phyloP scores from a whole-genome alignment of 2,888 invertebrate species.

The Heliconius ethilla region DNA sequence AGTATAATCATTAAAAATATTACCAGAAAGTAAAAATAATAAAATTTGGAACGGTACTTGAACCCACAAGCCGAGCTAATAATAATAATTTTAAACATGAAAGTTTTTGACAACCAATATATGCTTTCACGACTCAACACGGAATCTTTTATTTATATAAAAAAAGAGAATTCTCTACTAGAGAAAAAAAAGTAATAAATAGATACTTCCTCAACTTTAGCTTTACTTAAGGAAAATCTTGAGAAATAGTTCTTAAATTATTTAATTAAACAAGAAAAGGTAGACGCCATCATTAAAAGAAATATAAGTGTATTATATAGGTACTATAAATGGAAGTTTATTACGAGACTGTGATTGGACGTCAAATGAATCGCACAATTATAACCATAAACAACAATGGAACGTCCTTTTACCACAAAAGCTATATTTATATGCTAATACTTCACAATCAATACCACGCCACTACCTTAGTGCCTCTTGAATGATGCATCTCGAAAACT shows the following conservation, averaged over 20 bases:
- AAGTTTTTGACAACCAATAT: neutral
- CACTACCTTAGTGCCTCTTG: conserved; percentile 19
- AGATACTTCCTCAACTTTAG: neutral
- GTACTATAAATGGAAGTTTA: conserved; percentile 1
- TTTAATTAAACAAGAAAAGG: neutral
- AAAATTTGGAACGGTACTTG: no score
- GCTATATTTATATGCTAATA: conserved; percentile 40
- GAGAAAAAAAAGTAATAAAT: neutral
- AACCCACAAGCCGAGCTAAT: no score
- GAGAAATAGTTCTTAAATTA: neutral
- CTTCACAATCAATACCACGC: conserved; percentile 31
- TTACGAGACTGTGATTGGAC: conserved; percentile 6
- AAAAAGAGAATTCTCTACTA: neutral
- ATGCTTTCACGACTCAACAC: neutral
- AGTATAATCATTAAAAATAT: no score
- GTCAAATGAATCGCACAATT: conserved; percentile 19
- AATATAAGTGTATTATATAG: neutral
- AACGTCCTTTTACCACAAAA: conserved; percentile 38
- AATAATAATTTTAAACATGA: neutral
- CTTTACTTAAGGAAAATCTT: no score
- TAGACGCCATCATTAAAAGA: neutral
- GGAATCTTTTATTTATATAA: neutral
- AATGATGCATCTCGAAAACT: neutral
- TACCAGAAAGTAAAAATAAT: no score
- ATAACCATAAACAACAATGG: conserved; percentile 38